phyloP scores from a whole-genome alignment of 2,113 vertebrate genomes.

The Nansenia antarctica region DNA sequence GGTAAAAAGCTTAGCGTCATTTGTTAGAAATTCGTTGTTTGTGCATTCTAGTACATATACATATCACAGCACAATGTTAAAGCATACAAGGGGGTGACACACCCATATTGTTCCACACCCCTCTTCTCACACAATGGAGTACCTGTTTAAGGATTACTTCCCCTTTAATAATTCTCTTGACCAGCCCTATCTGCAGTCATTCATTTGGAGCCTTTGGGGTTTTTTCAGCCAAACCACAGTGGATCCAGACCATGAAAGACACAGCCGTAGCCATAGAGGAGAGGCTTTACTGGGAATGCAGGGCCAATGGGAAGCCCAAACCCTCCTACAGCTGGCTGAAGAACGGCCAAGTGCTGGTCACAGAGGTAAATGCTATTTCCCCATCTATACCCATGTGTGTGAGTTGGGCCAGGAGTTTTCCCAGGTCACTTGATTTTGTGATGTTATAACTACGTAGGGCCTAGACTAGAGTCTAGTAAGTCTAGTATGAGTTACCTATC shows the following conservation, averaged over 20 bases:
- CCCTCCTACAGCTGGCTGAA: constrained; percentile 91
- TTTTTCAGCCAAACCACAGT: constrained; percentile 88
- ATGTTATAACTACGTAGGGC: no score
- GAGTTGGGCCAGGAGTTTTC: no score
- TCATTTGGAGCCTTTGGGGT: constrained; percentile 36
- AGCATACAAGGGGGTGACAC: neutral
- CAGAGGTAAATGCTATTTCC: constrained; percentile 78
- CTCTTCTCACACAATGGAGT: constrained; percentile 14
- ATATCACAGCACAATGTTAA: neutral
- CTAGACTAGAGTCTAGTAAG: no score
- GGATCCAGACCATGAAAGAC: constrained; percentile 86
- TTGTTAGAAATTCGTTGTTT: neutral
- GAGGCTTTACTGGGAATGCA: constrained; percentile 86
- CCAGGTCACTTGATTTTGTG: no score
- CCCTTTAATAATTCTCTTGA: neutral
- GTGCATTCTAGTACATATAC: neutral
- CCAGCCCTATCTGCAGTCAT: constrained; percentile 25
- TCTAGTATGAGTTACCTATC: no score
- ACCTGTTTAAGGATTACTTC: neutral
- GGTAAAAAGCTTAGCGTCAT: neutral
- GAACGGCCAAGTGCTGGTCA: constrained; percentile 81
- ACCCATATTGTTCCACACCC: neutral
- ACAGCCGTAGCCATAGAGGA: constrained; percentile 85
- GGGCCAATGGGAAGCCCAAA: constrained; percentile 88
- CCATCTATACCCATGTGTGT: constrained; percentile 40